Evolutionary conservation across 2,797 vertebrate genomes (phyloP), one percentile per base, ranked within the genome.

Genomic region (Poecilia velifera): DNA sequence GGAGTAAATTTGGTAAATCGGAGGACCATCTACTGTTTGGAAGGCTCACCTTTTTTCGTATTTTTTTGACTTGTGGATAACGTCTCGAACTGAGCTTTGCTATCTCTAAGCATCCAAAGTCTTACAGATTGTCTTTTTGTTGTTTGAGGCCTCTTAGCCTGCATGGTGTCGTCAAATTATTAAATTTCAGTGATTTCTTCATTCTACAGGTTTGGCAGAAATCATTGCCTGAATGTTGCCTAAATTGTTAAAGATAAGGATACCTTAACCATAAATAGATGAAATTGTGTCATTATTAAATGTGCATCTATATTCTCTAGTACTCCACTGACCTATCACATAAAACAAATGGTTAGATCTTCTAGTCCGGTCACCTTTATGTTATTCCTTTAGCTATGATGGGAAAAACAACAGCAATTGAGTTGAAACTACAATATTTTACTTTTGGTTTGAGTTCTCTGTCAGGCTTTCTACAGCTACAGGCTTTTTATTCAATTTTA

Each of bases 291-390:
- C 62, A n/a, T 77, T 72, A 28, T 72, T 28, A 45, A 82, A 43
- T 53, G 59, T 80, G 49, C 73, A 78, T 85, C 77, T 76, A 34
- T 14, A 78, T 87, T 73, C 77, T 82, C 53, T 49, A 49, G 70
- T 82, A 76, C 57, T 76, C 14, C 84, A 80, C 84, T 39, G 55
- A 16, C 31, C 66, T 82, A 76, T 79, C 25, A 14, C 49, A 78
- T 79, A 79, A 68, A 82, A 73, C 76, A 75, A 82, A 76, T 75
- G 76, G 84, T 81, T 72, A 70, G 75, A 81, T 36, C 39, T 71
- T 72, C 47, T 62, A 25, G 41, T 46, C 45, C 75, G 84, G 41
- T 76, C 77, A 77, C 77, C 3, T 28, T 36, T 9, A 45, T 77
- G 47, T 78, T 31, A 49, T 41, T 75, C 80, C 78, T 86, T 84